phyloP scores from a whole-genome alignment of 2,888 invertebrate species.

The Teleogryllus oceanicus region DNA sequence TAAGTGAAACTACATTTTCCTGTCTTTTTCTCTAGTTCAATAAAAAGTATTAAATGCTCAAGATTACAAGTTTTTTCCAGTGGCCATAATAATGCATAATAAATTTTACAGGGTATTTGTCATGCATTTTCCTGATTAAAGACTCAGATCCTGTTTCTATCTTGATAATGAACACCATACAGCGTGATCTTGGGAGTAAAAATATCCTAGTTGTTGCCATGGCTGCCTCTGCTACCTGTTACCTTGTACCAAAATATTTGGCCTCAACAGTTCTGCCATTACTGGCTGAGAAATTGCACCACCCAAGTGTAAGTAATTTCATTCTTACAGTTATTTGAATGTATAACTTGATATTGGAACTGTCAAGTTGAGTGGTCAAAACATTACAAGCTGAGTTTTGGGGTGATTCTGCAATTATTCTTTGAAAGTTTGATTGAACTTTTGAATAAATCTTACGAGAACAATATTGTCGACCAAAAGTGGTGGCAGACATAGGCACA shows the following conservation, averaged over 20 bases:
- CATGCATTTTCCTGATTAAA: constrained; percentile 35
- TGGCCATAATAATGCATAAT: constrained; percentile 11
- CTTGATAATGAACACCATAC: constrained; percentile 37
- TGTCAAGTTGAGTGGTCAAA: too few relatives aligned
- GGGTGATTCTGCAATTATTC: too few relatives aligned
- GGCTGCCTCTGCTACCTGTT: constrained; percentile 35
- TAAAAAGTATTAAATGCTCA: too few relatives aligned
- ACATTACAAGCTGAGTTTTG: too few relatives aligned
- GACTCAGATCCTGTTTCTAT: constrained; percentile 35
- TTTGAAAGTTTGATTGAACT: too few relatives aligned
- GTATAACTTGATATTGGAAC: too few relatives aligned
- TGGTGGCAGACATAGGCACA: too few relatives aligned
- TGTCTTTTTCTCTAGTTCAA: too few relatives aligned
- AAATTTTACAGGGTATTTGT: constrained; percentile 36
- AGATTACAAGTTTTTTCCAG: not conserved
- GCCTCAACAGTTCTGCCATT: constrained; percentile 33
- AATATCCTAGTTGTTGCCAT: constrained; percentile 34
- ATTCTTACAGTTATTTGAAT: too few relatives aligned
- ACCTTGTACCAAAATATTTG: constrained; percentile 34
- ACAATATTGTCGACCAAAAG: too few relatives aligned
- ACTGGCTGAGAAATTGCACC: constrained; percentile 35
- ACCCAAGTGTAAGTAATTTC: constrained; percentile 35
- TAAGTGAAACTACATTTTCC: constrained; percentile 3
- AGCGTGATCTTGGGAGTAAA: constrained; percentile 36
- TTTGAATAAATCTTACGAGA: too few relatives aligned